A percentile compares a stretch with the other conserved stretches of the same genome.
These are phyloP conservation scores for Pollenia labialis DNA, from an alignment of 2,888 invertebrate genomes.

Conservation along the genomic window DNA sequence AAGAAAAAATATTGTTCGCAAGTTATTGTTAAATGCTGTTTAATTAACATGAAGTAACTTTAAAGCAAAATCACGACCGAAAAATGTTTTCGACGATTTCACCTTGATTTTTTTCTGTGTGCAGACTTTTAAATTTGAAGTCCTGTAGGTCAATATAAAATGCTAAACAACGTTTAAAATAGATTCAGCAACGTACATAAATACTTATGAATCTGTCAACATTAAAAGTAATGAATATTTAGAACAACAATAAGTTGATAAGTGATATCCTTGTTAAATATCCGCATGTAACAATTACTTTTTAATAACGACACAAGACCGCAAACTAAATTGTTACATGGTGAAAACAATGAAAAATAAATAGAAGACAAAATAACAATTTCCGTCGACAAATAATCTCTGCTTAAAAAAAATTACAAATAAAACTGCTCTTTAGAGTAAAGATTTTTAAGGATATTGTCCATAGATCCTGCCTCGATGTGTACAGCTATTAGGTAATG, in stretches of 20 bases:
- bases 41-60: no score
- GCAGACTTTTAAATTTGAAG: no score
- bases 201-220: no score
- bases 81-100: no score
- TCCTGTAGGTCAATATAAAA: no score
- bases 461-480: conserved; percentile 27
- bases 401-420: conserved; percentile 50
- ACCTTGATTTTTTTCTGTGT: no score
- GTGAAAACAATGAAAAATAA: conserved; percentile 52
- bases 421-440: conserved; percentile 6
- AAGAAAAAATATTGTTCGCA: no score
- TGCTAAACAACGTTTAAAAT: no score
- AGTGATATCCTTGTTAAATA: conserved; percentile 64
- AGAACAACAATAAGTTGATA: conserved; percentile 56
- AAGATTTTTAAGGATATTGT: conserved; percentile 17
- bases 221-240: not conserved
- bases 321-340: conserved; percentile 70
- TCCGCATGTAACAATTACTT: conserved; percentile 30
- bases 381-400: conserved; percentile 63
- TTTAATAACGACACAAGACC: conserved; percentile 55
- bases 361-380: conserved; percentile 65
- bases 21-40: no score
- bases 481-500: conserved; percentile 66
- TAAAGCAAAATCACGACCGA: no score
- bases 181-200: no score